phyloP scores from a whole-genome alignment of 2,888 invertebrate species.

The Imbricaverruca yamaguchii region DNA sequence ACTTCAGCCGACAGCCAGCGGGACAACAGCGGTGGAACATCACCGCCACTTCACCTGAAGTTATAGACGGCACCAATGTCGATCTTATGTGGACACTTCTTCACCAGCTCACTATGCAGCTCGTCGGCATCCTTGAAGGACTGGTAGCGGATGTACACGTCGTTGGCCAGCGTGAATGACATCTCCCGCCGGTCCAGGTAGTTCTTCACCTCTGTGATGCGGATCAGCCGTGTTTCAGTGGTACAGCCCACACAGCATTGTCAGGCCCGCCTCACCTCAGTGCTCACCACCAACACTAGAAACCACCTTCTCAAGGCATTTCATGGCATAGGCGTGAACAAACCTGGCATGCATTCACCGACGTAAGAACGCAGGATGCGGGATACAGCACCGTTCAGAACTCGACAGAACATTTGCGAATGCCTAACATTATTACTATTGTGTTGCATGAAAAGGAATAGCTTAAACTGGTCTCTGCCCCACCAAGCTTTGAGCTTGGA shows the following conservation, averaged over 20 bases:
- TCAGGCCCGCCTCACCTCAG: not conserved
- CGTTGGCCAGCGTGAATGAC: slow-evolving; percentile 86
- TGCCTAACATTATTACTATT: no score
- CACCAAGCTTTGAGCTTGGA: no score
- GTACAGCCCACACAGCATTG: slow-evolving; percentile 29
- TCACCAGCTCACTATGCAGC: slow-evolving; percentile 68
- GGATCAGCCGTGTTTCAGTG: slow-evolving; percentile 37
- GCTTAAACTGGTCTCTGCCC: no score
- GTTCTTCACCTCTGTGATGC: slow-evolving; percentile 33
- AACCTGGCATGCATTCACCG: not conserved
- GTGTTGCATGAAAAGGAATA: no score
- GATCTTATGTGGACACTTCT: slow-evolving; percentile 79
- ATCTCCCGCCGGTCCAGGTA: slow-evolving; percentile 59
- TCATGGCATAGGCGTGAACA: not conserved
- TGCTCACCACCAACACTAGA: not conserved
- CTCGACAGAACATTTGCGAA: no score
- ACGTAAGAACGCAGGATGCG: not conserved
- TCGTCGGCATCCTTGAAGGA: slow-evolving; percentile 73
- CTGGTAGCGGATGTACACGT: slow-evolving; percentile 84
- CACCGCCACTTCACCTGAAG: slow-evolving; percentile 24
- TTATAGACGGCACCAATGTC: slow-evolving; percentile 65
- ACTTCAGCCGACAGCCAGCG: no score
- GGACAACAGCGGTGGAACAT: no score
- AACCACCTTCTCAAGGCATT: not conserved
- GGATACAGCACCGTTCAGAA: not conserved